Conservation (phyloP, 2,888 invertebrate genomes). For the Pyralis farinalis region DNA sequence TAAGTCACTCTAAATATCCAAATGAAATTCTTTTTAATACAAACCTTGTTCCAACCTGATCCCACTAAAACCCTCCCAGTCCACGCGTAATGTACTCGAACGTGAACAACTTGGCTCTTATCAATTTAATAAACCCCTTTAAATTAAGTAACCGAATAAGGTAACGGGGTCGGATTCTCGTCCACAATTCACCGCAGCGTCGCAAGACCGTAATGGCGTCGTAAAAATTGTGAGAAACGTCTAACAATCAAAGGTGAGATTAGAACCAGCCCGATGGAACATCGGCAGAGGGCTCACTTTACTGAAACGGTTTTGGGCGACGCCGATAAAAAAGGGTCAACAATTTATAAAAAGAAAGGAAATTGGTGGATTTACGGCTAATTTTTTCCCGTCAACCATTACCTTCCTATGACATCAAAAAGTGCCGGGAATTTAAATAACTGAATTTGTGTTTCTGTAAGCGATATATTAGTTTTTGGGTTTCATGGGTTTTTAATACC, state of each 20-base stretch:
- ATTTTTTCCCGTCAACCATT: slow-evolving; percentile 27
- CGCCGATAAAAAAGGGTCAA: slow-evolving; percentile 56
- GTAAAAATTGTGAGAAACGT: slow-evolving; percentile 40
- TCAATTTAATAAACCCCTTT: slow-evolving; percentile 41
- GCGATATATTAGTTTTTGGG: too few relatives aligned
- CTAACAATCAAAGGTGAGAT: slow-evolving; percentile 66
- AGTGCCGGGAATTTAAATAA: too few relatives aligned
- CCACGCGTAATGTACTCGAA: slow-evolving; percentile 6
- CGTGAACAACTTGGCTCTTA: slow-evolving; percentile 1
- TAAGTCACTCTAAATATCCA: background rate
- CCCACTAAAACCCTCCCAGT: slow-evolving; percentile 2
- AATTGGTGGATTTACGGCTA: slow-evolving; percentile 16
- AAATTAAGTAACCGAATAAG: slow-evolving; percentile 40
- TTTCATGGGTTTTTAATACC: too few relatives aligned
- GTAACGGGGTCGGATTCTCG: slow-evolving; percentile 34
- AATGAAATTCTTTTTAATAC: background rate
- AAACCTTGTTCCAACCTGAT: background rate
- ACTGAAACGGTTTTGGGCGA: slow-evolving; percentile 31
- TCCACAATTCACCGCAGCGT: slow-evolving; percentile 39
- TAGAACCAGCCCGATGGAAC: slow-evolving; percentile 45
- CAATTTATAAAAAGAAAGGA: slow-evolving; percentile 49
- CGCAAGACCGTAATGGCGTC: slow-evolving; percentile 9
- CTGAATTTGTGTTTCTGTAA: too few relatives aligned
- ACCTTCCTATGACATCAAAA: slow-evolving; percentile 28
- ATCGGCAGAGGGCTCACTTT: slow-evolving; percentile 17